Evolutionary conservation across 2,113 vertebrate genomes (phyloP).

Genomic region (Struthio camelus): DNA sequence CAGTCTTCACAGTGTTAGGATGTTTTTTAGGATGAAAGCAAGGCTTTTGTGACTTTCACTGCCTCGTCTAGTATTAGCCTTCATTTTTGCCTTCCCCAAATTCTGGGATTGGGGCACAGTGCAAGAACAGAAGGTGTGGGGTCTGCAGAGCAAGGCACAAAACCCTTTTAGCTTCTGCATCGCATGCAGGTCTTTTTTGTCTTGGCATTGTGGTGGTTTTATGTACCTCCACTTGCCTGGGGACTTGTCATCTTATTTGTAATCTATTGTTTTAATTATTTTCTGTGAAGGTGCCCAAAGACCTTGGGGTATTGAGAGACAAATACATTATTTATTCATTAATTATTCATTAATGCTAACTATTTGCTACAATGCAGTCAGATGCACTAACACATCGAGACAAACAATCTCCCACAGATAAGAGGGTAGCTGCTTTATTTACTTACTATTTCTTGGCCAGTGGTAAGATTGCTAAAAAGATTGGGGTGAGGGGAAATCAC

Average conservation of each 20-base stretch:
- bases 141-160: not conserved
- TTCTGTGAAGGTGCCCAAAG: constrained; percentile 42
- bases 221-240: constrained; percentile 9
- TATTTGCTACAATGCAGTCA: not conserved
- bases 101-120: not conserved
- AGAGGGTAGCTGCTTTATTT: not conserved
- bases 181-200: fast-evolving
- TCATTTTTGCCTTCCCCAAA: not conserved
- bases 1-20: not conserved
- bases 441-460: not conserved
- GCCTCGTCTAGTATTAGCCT: not conserved
- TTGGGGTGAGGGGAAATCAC: fast-evolving
- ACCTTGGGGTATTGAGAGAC: constrained; percentile 29
- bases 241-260: constrained; percentile 48
- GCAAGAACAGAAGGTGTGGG: not conserved
- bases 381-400: not conserved
- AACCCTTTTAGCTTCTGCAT: not conserved
- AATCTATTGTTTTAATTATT: constrained; percentile 69
- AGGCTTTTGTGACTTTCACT: not conserved
- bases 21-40: not conserved
- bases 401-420: not conserved
- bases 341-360: constrained; percentile 55
- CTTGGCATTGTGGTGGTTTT: not conserved
- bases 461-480: not conserved
- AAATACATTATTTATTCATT: constrained; percentile 44